Evolutionary conservation across 92 coral and sea anemone species (phyloP), one percentile per base, ranked within the genome.

Genomic region (Porites evermanni): DNA sequence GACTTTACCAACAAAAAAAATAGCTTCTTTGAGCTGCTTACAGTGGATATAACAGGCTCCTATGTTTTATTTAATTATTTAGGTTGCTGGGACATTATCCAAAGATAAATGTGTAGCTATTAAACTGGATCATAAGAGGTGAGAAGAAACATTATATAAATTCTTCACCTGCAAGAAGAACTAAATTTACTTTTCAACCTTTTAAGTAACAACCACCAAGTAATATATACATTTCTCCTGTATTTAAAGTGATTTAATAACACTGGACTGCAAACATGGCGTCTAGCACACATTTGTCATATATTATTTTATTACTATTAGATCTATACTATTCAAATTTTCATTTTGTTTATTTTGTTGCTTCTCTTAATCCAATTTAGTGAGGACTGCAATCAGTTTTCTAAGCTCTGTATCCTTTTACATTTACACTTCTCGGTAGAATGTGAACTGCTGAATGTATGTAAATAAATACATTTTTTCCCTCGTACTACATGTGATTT

Each of bases 401-500:
- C 99, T 12, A 91, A 91, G 86, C 93, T 96, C 78, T 96, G 99
- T 96, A 96, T 96, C 99, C 96, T 96, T 95, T 83, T 23, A 4
- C 52, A 71, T 10, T 32, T 14, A 5, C 52, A 16, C 8, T 69
- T 69, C 14, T 8, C 4, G 1, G 14, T 69, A 10, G 16, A 56
- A 56, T 1, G 1, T 2, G 4, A 56, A 56, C 12, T 11, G 16
- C 4, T 54, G 60, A 8, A 8, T 11, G 16, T 56, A 8, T 56
- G 61, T 56, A 2, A 11, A 11, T 11, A 12, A 9, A 38, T 38
- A 4, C 47, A 38, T 38, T 38, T 38, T 38, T 4, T 38, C 47
- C 6, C 47, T 38, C 7, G 47, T 38, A 4, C 47, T 38, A 38
- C 47, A 38, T 3, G 47, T 38, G 47, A 38, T 38, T 38, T 38